Conservation (phyloP, 2,888 invertebrate species). For the Drosophila anomelani region DNA sequence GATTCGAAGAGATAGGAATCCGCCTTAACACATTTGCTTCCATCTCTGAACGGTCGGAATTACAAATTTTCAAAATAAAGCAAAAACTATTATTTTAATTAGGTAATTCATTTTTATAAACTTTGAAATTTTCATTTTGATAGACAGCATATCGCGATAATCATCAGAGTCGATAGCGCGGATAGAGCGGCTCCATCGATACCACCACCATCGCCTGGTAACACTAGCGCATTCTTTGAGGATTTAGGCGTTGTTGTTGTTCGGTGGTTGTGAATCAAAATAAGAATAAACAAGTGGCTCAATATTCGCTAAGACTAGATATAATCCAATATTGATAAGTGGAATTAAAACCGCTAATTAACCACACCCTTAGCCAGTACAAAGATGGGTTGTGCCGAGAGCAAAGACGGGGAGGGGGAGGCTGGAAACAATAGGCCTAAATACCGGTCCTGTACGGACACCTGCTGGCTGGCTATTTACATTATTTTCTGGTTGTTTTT, state of each 20-base stretch:
- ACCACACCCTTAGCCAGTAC: constrained; percentile 1
- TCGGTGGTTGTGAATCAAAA: constrained; percentile 40
- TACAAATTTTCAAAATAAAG: no score
- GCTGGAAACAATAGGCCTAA: constrained; percentile 84
- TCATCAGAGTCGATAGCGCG: neutral
- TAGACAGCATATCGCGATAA: neutral
- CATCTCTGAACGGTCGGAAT: no score
- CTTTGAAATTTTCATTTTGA: no score
- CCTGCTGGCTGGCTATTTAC: constrained; percentile 92
- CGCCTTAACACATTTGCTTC: no score
- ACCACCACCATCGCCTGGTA: neutral
- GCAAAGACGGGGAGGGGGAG: constrained; percentile 86
- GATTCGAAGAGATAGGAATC: no score
- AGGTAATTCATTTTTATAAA: no score
- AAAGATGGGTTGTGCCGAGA: constrained; percentile 89
- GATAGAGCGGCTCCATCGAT: neutral
- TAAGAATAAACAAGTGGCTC: constrained; percentile 34
- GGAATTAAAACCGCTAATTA: constrained; percentile 8
- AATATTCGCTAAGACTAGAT: constrained; percentile 18
- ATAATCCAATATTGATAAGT: constrained; percentile 13
- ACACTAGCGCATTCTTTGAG: constrained; percentile 13
- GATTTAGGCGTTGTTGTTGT: constrained; percentile 33
- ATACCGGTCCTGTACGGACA: constrained; percentile 92
- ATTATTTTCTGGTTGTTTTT: constrained; percentile 93
- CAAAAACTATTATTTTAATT: no score